phyloP scores from a whole-genome alignment of 1,140 invertebrate species.

The Episyrphus balteatus region DNA sequence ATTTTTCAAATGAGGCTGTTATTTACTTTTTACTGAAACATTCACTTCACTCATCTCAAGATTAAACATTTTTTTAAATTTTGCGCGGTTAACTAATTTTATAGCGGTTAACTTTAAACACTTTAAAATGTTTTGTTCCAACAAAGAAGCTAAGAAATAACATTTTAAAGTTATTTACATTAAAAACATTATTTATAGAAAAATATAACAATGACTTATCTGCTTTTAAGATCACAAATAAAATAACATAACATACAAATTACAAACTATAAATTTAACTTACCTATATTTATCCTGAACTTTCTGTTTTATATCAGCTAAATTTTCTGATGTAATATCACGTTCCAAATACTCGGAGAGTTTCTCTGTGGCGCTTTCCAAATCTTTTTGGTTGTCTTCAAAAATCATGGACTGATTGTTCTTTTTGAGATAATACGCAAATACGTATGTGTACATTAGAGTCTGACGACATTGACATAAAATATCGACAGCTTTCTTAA shows the following conservation, averaged over 20 bases:
- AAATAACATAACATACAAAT: background rate
- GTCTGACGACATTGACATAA: conserved; percentile 95
- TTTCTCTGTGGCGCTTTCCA: conserved; percentile 93
- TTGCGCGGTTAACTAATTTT: no score
- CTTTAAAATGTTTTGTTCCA: no score
- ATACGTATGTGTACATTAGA: conserved; percentile 98
- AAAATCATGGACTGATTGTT: conserved; percentile 99
- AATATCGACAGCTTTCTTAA: conserved; percentile 96
- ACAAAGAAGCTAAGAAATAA: no score
- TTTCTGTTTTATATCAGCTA: conserved; percentile 97
- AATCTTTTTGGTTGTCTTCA: conserved; percentile 97
- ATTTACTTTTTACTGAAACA: no score
- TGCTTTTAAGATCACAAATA: no score
- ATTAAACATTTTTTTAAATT: no score
- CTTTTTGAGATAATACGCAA: conserved; percentile 95
- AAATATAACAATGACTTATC: no score
- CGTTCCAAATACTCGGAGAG: conserved; percentile 95
- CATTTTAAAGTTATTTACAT: no score
- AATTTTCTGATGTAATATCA: conserved; percentile 95
- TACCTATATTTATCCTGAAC: conserved; percentile 98
- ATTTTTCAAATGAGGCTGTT: no score
- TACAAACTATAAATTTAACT: conserved; percentile 3
- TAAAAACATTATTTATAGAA: no score
- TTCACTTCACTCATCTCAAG: no score
- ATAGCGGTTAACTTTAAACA: no score